phyloP scores from a whole-genome alignment of 2,113 vertebrate species.

The Grammomys surdaster region DNA sequence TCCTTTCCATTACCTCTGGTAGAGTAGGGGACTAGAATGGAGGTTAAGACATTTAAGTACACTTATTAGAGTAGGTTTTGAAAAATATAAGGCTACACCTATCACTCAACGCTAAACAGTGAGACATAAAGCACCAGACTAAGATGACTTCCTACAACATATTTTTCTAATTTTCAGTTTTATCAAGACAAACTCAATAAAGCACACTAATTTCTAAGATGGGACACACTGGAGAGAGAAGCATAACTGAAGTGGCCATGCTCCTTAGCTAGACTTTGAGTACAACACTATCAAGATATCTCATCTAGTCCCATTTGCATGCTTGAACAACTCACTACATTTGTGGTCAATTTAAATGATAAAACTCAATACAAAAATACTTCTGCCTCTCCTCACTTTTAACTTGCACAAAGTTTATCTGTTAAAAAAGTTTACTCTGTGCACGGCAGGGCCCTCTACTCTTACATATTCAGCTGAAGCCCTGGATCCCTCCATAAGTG shows the following conservation, averaged over 20 bases:
- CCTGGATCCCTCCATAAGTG: too few species aligned
- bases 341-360: not conserved
- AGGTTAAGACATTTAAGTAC: too few species aligned
- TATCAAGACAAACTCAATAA: constrained; percentile 53
- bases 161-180: not conserved
- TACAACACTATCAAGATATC: rapidly evolving
- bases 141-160: not conserved
- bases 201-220: not conserved
- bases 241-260: not conserved
- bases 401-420: not conserved
- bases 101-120: not conserved
- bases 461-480: too few species aligned
- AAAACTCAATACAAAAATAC: not conserved
- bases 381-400: not conserved
- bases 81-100: too few species aligned
- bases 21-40: too few species aligned
- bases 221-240: not conserved
- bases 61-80: too few species aligned
- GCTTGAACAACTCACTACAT: not conserved
- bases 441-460: too few species aligned
- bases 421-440: too few species aligned
- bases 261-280: not conserved
- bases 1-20: too few species aligned
- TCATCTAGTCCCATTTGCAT: not conserved
- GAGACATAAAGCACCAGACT: not conserved